Evolutionary conservation across 2,888 invertebrate genomes (phyloP).

Genomic region (Ceraclea dissimilis): DNA sequence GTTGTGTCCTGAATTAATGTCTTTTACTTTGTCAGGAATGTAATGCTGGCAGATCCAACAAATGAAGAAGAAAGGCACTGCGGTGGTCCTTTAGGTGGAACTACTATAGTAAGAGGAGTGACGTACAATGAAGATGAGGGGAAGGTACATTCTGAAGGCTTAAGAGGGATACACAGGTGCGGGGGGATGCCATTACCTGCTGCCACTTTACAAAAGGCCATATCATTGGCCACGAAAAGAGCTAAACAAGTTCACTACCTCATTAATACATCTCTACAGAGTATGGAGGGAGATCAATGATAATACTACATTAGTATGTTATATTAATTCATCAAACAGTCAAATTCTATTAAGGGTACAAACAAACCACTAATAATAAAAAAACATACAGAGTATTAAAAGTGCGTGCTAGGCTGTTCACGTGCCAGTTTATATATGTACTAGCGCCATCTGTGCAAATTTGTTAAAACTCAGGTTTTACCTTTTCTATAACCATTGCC

Average conservation of each 20-base stretch:
- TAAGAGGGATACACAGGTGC: conserved; percentile 19
- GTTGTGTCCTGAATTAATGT: too few relatives aligned
- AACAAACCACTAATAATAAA: too few relatives aligned
- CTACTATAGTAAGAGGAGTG: conserved; percentile 18
- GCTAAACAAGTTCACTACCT: conserved; percentile 22
- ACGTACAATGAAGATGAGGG: conserved; percentile 7
- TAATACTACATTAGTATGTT: too few relatives aligned
- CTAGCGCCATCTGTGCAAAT: too few relatives aligned
- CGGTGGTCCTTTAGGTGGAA: conserved; percentile 44
- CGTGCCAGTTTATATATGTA: too few relatives aligned
- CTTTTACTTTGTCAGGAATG: too few relatives aligned
- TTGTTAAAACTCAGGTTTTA: too few relatives aligned
- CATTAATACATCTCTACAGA: conserved; percentile 10
- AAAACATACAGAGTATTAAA: too few relatives aligned
- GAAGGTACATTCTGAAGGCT: conserved; percentile 8
- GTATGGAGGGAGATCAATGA: conserved; percentile 6
- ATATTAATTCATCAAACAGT: background rate
- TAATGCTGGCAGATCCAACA: conserved; percentile 69
- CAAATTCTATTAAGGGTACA: background rate
- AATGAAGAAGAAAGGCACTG: conserved; percentile 74
- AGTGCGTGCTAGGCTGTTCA: too few relatives aligned
- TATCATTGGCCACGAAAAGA: conserved; percentile 17
- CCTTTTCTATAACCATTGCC: too few relatives aligned
- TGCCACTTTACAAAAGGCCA: conserved; percentile 12
- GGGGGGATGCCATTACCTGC: conserved; percentile 18